Evolutionary conservation across 92 coral and sea anemone genomes (phyloP), one percentile per base, ranked within the genome.

Genomic region (Pocillopora meandrina): DNA sequence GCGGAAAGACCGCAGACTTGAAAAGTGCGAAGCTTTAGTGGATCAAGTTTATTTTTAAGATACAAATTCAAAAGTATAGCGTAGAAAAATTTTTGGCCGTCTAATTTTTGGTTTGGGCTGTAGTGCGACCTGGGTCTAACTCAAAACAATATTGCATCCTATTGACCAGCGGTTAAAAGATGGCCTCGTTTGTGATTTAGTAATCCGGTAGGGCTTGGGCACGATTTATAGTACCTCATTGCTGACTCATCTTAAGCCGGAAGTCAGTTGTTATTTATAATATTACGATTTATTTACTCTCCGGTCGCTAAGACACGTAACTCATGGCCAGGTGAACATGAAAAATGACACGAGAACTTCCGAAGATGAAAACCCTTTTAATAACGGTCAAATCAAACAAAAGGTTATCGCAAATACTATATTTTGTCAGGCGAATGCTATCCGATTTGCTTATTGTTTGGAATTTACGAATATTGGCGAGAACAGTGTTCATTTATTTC

Each of bases 271-370:
- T 74, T 74, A 20, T 70, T 42, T 7, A 42, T 42, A 7, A 42
- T 42, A 42, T 42, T 42, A 42, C 52, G 52, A 16, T 74, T 74
- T 74, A 23, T 74, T 74, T 74, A 74, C 63, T 17, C 23, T 5
- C 19, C 49, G 34, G 82, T 77, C 56, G 71, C 82, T 77, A 35
- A 21, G 82, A 36, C 70, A 77, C 82, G 65, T 62, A 77, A 61
- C 42, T 36, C 18, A 77, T 36, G 20, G 71, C n/a, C 68, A 55
- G 81, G 64, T 57, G 36, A 23, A 56, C 19, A 56, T 72, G 35
- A 26, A 56, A 74, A 74, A 23, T 26, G 10, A 6, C 10, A 7
- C 5, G 19, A 70, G 3, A 70, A 49, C 55, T 36, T 59, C 56
- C 20, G 5, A 36, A 34, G 21, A 70, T 35, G 74, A 70, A 19